Evolutionary conservation across 1,140 invertebrate species (phyloP).

Genomic region (Yoshiicerus persimilis): DNA sequence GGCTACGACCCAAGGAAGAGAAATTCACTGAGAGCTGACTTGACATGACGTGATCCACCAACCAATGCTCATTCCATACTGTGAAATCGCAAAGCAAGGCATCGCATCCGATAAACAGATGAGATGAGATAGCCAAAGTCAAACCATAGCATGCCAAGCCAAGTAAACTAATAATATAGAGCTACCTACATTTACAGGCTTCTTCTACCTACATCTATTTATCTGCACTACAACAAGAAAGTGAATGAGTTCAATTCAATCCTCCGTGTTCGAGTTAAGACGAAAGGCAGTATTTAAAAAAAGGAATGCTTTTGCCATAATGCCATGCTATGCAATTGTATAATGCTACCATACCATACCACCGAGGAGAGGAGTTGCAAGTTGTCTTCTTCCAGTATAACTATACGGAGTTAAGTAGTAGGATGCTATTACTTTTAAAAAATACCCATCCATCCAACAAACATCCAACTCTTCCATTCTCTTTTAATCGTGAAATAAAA

Average conservation of each 20-base stretch:
- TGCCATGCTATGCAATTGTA: background rate
- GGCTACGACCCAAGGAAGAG: slow-evolving; percentile 23
- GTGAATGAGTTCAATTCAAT: background rate
- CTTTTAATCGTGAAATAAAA: slow-evolving; percentile 43
- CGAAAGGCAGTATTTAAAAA: background rate
- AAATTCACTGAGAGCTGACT: slow-evolving; percentile 18
- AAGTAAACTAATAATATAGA: slow-evolving; percentile 6
- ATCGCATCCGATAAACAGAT: background rate
- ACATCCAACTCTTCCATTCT: background rate
- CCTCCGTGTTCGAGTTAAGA: no score
- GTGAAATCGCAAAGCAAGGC: background rate
- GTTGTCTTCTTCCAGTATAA: background rate
- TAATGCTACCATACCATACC: background rate
- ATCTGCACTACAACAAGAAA: background rate
- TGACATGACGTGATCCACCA: slow-evolving; percentile 25
- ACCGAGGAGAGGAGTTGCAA: background rate
- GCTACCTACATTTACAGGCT: background rate
- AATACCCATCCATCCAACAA: slow-evolving; percentile 9
- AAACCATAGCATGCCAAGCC: background rate
- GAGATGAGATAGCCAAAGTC: background rate
- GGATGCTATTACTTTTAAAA: background rate
- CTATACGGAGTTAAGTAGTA: background rate
- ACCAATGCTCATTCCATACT: slow-evolving; percentile 12
- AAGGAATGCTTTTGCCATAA: background rate
- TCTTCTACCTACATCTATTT: background rate